phyloP scores from a whole-genome alignment of 30 jellyfish, hydroid and myxozoan species.

The Sanderia malayensis region DNA sequence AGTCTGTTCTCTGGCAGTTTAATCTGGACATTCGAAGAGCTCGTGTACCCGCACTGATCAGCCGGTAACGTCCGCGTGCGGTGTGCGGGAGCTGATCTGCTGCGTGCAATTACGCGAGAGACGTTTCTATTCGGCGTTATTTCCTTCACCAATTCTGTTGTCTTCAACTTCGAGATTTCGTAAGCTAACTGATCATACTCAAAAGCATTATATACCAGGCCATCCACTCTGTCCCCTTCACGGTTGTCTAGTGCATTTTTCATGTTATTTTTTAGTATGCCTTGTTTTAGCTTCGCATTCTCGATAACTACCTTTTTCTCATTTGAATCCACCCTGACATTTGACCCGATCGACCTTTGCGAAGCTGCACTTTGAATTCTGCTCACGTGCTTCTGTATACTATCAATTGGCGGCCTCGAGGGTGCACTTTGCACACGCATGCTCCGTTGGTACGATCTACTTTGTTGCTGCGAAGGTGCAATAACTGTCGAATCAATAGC shows the following conservation, averaged over 20 bases:
- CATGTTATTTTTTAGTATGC: neutral
- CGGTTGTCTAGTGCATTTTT: neutral
- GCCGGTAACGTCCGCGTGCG: conserved; percentile 58
- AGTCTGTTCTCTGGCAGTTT: conserved; percentile 47
- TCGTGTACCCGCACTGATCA: conserved; percentile 70
- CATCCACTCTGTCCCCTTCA: neutral
- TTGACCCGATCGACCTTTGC: too few relatives aligned
- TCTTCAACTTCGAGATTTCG: neutral
- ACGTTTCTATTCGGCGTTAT: neutral
- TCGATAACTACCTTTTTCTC: too few relatives aligned
- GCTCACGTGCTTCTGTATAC: conserved; percentile 40
- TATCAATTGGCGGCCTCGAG: conserved; percentile 6
- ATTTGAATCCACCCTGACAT: too few relatives aligned
- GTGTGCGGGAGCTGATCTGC: conserved; percentile 86
- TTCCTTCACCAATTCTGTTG: neutral
- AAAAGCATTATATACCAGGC: too few relatives aligned
- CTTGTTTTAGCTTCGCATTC: neutral
- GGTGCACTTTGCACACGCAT: conserved; percentile 71
- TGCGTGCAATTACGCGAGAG: conserved; percentile 53
- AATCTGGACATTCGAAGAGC: conserved; percentile 43
- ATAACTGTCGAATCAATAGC: neutral
- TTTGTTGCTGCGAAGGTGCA: neutral
- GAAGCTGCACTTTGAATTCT: conserved; percentile 67
- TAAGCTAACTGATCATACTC: too few relatives aligned
- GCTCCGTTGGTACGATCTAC: conserved; percentile 7